Evolutionary conservation across 2,113 vertebrate genomes (phyloP).

Genomic region (Misgurnus anguillicaudatus): DNA sequence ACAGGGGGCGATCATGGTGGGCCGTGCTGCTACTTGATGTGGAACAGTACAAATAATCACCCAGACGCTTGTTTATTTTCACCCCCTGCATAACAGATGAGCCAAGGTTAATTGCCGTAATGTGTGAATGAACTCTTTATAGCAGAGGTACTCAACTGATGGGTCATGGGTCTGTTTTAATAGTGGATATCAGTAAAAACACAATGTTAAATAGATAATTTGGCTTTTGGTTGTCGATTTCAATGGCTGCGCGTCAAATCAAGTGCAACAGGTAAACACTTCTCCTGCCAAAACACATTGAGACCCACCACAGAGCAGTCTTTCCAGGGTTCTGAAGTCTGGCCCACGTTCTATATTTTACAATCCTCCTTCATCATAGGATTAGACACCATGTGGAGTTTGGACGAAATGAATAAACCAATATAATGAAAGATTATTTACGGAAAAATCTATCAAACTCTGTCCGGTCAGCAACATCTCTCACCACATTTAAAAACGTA

Average conservation of each 20-base stretch:
- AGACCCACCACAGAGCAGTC: slow-evolving; percentile 28
- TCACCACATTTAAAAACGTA: no score
- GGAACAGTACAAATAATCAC: slow-evolving; percentile 56
- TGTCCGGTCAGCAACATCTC: no score
- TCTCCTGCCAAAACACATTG: slow-evolving; percentile 7
- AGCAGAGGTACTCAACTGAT: no score
- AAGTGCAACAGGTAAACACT: background rate
- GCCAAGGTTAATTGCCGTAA: slow-evolving; percentile 52
- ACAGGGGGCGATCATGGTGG: slow-evolving; percentile 21
- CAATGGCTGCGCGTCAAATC: no score
- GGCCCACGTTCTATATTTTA: slow-evolving; percentile 26
- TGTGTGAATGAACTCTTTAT: slow-evolving; percentile 7
- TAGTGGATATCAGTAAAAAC: background rate
- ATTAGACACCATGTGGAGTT: slow-evolving; percentile 25
- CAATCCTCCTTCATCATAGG: slow-evolving; percentile 23
- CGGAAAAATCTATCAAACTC: no score
- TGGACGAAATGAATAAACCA: slow-evolving; percentile 27
- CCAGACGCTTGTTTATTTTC: slow-evolving; percentile 53
- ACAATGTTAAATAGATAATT: background rate
- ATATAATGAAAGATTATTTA: no score
- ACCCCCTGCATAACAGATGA: slow-evolving; percentile 32
- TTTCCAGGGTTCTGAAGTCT: background rate
- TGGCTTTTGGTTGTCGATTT: no score
- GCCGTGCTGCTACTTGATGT: slow-evolving; percentile 48
- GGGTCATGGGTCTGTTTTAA: background rate